Evolutionary conservation across 2,888 invertebrate genomes (phyloP).

Genomic region (Muscina levida): DNA sequence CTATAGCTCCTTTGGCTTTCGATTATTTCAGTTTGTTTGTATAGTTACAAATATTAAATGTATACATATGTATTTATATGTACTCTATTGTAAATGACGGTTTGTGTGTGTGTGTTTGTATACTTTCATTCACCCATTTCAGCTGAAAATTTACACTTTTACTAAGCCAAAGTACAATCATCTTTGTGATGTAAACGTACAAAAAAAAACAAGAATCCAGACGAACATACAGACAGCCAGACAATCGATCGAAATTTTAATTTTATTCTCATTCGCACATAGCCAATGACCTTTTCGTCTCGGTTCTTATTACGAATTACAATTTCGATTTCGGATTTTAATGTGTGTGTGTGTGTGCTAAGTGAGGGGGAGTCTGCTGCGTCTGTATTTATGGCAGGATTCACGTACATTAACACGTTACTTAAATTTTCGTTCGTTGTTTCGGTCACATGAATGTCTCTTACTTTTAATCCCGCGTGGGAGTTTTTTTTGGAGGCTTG

Average conservation of each 20-base stretch:
- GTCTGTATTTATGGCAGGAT: constrained; percentile 9
- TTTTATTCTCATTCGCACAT: constrained; percentile 27
- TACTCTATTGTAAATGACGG: neutral
- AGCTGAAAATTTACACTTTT: constrained; percentile 48
- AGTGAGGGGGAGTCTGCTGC: neutral
- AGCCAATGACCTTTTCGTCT: constrained; percentile 54
- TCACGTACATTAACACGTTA: neutral
- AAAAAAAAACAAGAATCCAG: neutral
- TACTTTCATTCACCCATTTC: constrained; percentile 34
- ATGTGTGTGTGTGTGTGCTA: neutral
- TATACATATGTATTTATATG: neutral
- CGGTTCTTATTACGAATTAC: constrained; percentile 11
- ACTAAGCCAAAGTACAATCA: constrained; percentile 45
- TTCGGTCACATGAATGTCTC: too few species aligned
- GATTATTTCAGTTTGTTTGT: constrained; percentile 26
- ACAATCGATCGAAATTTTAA: constrained; percentile 35
- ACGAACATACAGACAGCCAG: constrained; percentile 1
- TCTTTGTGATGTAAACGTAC: constrained; percentile 11
- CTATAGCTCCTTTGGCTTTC: neutral
- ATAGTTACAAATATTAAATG: constrained; percentile 18
- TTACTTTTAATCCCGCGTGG: too few species aligned
- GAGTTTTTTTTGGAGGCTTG: too few species aligned
- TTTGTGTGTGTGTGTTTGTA: neutral
- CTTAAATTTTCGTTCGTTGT: too few species aligned
- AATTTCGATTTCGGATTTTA: neutral